Base-by-base conservation (phyloP, 2,797 vertebrate genomes). In the Rhincodon typus region DNA sequence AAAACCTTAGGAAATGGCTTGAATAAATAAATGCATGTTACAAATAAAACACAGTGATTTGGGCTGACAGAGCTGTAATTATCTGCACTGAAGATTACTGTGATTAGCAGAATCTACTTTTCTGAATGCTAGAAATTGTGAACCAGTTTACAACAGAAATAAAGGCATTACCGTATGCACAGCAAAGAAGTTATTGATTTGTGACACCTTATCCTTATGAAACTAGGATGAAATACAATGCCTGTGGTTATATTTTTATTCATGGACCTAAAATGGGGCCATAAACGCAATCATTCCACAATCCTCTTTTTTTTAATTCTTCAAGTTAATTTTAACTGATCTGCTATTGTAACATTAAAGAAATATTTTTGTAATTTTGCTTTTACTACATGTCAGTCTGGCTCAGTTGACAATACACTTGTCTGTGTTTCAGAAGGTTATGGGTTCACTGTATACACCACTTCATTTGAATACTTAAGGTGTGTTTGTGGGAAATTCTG, bases 101-200 rank as follows among this genome's bases (percentile, higher is more conserved):
- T 93, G 67, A 93, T 93, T 69, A 93, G 66, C 90, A 93, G 67
- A 84, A 69, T 21, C 90, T 93, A 93, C 66, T n/a, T 38, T 69
- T 93, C n/a, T 93, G 90, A 69, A 21, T 69, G n/a, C 19, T 93
- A 4, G 21, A n/a, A 69, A 93, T 69, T 42, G 72, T 77, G 67
- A n/a, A 67, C 90, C 90, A 93, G n/a, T 93, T 84, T 84, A 67
- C n/a, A 93, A 93, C 62, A 42, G 34, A 42, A 69, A 93, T 93
- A 67, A 23, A 67, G 66, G 66, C 38, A 93, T 69, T 38, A 93
- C 34, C 4, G 25, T 69, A 69, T 42, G 62, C 66, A 19, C 25
- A 93, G 62, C 69, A 7, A 38, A 93, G 38, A 90, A 90, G n/a
- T 69, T 93, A 93, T 67, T 93, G 90, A 93, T 93, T 93, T 93